Conservation (phyloP, 2,888 invertebrate genomes). For the Cerceris rybyensis region DNA sequence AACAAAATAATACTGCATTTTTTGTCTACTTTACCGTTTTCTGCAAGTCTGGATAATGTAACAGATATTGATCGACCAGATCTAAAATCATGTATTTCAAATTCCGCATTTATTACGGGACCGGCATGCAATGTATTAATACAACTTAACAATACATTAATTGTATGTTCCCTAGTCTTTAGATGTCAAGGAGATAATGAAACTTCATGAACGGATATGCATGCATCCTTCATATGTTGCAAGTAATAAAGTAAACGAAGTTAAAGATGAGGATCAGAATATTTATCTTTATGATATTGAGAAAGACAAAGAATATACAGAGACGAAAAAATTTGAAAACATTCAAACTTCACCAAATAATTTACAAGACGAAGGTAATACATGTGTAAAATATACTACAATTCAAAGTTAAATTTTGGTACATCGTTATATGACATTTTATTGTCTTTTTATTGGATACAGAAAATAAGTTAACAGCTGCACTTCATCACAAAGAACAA, state of each 20-base stretch:
- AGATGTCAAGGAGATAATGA: conserved; percentile 58
- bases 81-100: too few relatives aligned
- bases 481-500: conserved; percentile 17
- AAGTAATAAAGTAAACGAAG: conserved; percentile 23
- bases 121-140: neutral
- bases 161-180: conserved; percentile 59
- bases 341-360: conserved; percentile 11
- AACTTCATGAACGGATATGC: conserved; percentile 64
- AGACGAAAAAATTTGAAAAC: conserved; percentile 21
- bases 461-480: neutral
- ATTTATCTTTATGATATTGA: conserved; percentile 13
- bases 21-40: too few relatives aligned
- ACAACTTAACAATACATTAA: neutral
- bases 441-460: neutral
- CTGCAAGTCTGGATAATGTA: too few relatives aligned
- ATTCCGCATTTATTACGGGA: too few relatives aligned
- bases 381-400: neutral
- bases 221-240: conserved; percentile 46
- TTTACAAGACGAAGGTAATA: conserved; percentile 23
- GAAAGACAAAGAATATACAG: conserved; percentile 17
- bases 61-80: too few relatives aligned
- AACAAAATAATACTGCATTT: too few relatives aligned
- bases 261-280: conserved; percentile 22
- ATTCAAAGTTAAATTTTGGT: neutral
- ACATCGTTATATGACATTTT: neutral